Evolutionary conservation across 2,888 invertebrate genomes (phyloP).

Genomic region (Oscheius sp.): DNA sequence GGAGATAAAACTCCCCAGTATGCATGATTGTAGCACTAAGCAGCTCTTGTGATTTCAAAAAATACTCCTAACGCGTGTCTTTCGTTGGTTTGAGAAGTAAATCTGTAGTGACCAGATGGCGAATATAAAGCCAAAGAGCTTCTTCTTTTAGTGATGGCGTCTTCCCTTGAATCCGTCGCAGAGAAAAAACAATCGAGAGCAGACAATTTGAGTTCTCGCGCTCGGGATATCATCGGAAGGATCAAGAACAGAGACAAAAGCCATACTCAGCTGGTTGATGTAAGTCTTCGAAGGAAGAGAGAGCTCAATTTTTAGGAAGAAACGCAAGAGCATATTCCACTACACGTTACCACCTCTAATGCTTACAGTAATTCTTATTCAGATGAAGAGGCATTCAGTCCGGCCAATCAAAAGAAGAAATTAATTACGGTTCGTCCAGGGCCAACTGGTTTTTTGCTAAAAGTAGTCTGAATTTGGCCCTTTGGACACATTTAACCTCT

Average conservation of each 20-base stretch:
- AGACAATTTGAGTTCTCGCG: constrained; percentile 34
- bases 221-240: constrained; percentile 38
- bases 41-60: too few relatives aligned
- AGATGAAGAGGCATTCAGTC: constrained; percentile 43
- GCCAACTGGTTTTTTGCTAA: too few relatives aligned
- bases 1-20: too few relatives aligned
- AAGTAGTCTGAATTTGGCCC: too few relatives aligned
- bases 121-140: neutral
- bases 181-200: constrained; percentile 38
- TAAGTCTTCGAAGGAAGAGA: constrained; percentile 17
- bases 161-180: constrained; percentile 50
- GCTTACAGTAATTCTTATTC: constrained; percentile 56
- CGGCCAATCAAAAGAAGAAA: neutral
- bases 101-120: neutral
- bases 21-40: too few relatives aligned
- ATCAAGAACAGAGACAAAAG: constrained; percentile 34
- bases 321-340: constrained; percentile 27
- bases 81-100: neutral
- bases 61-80: neutral
- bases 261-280: constrained; percentile 53
- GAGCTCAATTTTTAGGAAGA: constrained; percentile 11
- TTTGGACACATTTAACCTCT: too few relatives aligned
- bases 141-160: constrained; percentile 52
- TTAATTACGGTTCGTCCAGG: constrained; percentile 17
- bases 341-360: constrained; percentile 44